These are phyloP conservation scores for Ricordea florida DNA, from an alignment of 92 coral and sea anemone genomes.

Conservation along the genomic window DNA sequence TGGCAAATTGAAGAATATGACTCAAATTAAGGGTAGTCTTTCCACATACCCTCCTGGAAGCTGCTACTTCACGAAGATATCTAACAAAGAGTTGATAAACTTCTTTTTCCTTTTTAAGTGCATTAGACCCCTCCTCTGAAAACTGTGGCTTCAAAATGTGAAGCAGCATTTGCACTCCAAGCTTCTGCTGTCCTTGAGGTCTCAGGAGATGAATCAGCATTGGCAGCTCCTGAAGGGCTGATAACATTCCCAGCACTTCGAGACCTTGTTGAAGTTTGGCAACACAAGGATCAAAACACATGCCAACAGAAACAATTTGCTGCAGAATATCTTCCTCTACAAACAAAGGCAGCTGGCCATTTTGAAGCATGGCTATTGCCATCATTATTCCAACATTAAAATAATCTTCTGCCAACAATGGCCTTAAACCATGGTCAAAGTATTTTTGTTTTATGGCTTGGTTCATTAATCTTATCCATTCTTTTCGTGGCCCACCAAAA, in stretches of 20 bases:
- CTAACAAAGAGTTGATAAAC: constrained; percentile 53
- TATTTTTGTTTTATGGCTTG: constrained; percentile 47
- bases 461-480: constrained; percentile 53
- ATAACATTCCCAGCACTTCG: constrained; percentile 58
- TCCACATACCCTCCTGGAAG: constrained; percentile 46
- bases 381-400: constrained; percentile 50
- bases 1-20: constrained; percentile 54
- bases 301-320: constrained; percentile 34
- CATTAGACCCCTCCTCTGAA: constrained; percentile 73
- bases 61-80: constrained; percentile 68
- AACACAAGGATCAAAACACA: constrained; percentile 50
- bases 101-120: constrained; percentile 52
- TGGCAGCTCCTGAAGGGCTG: constrained; percentile 58
- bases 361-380: constrained; percentile 58
- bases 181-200: constrained; percentile 42
- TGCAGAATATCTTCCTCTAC: constrained; percentile 40
- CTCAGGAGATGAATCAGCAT: constrained; percentile 49
- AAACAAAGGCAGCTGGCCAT: constrained; percentile 56
- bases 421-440: constrained; percentile 48
- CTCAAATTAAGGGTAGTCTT: constrained; percentile 34
- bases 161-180: constrained; percentile 48
- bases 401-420: constrained; percentile 38
- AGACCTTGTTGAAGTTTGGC: constrained; percentile 45
- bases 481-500: constrained; percentile 64
- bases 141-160: constrained; percentile 60